Base-by-base conservation (phyloP, 2,888 invertebrate genomes). In the Artemia sp. region DNA sequence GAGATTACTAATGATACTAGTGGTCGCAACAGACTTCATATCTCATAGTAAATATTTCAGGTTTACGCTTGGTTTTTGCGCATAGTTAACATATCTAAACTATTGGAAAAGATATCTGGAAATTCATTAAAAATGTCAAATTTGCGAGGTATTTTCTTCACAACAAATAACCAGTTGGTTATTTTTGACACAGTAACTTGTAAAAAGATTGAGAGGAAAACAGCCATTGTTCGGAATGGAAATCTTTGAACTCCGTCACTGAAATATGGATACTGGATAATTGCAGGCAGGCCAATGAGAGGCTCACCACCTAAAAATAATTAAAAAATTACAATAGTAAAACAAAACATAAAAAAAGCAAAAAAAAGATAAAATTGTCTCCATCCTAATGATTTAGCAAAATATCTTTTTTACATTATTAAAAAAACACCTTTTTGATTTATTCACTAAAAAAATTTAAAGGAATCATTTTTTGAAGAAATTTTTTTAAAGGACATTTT, bases 81-180 rank as follows among this genome's bases (percentile, higher is more conserved):
- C 38, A 38, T 38, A 6, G 38, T 38, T 38, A 38, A 38, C 38
- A 38, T 38, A 38, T 38, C 38, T 38, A 38, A 38, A 38, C 38
- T 38, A 38, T 38, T 38, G 38, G 38, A 38, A 38, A 6, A 38
- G 6, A 3, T 38, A 19, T 58, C 64, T 19, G 64, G 64, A 10
- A 58, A 58, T 19, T 19, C 64, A 58, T 10, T 58, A 19, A 58
- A 24, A n/a, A 58, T 19, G 24, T 58, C 64, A 24, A n/a, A 58
- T 19, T 24, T 8, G 8, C 64, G 90, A 71, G 90, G 89, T 72
- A 96, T 79, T 76, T 85, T 85, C 14, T 92, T 94, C 67, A 85
- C 85, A 78, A 90, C 88, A 81, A 96, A 96, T 73, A 92, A 81
- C 82, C 86, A 88, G 77, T 88, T 88, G 76, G 77, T 74, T 38